Conservation (phyloP, 2,113 vertebrate species). For the Ursus arctos region DNA sequence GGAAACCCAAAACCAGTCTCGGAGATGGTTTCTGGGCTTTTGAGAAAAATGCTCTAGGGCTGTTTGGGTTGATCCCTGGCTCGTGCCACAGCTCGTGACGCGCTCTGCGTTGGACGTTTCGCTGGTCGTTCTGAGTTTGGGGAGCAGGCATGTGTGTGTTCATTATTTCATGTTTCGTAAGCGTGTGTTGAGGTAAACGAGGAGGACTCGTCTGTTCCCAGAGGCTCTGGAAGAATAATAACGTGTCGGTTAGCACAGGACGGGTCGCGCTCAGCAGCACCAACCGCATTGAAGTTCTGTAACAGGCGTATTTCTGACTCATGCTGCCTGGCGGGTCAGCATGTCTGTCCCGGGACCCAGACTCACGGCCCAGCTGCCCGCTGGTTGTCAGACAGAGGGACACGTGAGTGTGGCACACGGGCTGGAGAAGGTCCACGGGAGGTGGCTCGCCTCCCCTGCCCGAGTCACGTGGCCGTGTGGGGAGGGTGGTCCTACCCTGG, state of each 20-base stretch:
- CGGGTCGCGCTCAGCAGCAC: not conserved
- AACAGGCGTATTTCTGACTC: accelerated
- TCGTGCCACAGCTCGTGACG: accelerated
- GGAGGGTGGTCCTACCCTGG: accelerated
- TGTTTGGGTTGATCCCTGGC: no score
- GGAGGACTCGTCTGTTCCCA: not conserved
- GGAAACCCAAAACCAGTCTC: not conserved
- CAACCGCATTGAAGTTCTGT: accelerated
- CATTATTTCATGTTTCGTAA: no score
- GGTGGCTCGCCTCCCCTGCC: accelerated
- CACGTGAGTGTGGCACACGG: accelerated
- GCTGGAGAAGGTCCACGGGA: accelerated
- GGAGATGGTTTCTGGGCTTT: accelerated
- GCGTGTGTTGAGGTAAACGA: accelerated
- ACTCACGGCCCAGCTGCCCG: accelerated
- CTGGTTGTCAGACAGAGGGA: not conserved
- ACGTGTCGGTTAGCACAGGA: accelerated
- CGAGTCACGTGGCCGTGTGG: accelerated
- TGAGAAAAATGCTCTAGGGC: accelerated
- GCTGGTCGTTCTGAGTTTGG: not conserved
- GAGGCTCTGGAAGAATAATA: accelerated
- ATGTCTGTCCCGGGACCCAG: not conserved
- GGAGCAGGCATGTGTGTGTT: accelerated
- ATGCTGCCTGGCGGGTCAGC: accelerated
- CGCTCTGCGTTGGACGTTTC: no score